Evolutionary conservation across 1,140 invertebrate species (phyloP), one percentile per base, ranked within the genome.

Genomic region (Samia ricini): DNA sequence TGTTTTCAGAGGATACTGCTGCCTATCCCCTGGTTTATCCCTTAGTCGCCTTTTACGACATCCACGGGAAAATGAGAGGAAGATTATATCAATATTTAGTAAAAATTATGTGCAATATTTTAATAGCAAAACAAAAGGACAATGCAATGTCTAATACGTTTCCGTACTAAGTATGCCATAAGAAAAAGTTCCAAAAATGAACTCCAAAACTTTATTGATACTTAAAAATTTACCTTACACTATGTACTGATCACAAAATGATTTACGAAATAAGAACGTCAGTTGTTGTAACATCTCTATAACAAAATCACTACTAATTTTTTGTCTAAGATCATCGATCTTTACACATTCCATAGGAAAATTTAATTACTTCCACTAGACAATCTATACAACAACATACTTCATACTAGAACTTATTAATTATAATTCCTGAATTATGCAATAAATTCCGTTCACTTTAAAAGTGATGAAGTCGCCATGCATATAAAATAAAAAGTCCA

Each of bases 191-290:
- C n/a, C n/a, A 18, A 5, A 19, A 36, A 12, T 12, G 7, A 42
- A 42, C 12, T 42, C 33, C 10, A 42, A 42, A 42, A 12, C 33
- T 42, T 42, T 42, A 42, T 42, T 42, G 33, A 42, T 12, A 42
- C 33, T 42, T 42, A 42, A 7, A 42, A 42, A 42, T 12, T 42
- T 15, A 42, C 33, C 33, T 42, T 42, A 36, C 33, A 42, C 33
- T 42, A 42, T 42, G 33, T 15, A 33, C n/a, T 26, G 48, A 60
- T 29, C 48, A 55, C 50, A 50, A 12, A 21, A 26, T 57, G 33
- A 51, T 22, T 23, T 52, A 52, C 51, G 21, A 52, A 42, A 42
- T 42, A 42, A 42, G 33, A 42, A 42, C 33, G 33, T 4, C 33
- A 42, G 15, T 15, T 42, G n/a, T 15, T 42, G 20, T 54, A 54